Evolutionary conservation across 1,140 invertebrate species (phyloP).

Genomic region (Apis mellifera): DNA sequence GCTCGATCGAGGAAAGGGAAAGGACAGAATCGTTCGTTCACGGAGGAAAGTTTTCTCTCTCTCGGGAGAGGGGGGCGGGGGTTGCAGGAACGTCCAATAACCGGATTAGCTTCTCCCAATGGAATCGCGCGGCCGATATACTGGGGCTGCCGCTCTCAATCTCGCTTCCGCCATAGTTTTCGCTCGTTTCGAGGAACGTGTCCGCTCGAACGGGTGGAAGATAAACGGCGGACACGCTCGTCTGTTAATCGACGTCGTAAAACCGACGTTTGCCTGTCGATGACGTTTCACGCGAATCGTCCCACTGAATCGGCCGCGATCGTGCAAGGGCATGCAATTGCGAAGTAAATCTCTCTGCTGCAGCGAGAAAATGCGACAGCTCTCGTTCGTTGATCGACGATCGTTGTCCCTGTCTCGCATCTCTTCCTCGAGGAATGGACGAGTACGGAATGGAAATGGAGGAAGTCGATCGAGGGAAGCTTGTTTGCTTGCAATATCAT

Average conservation of each 20-base stretch:
- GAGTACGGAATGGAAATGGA: too few species aligned
- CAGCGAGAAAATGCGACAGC: background rate
- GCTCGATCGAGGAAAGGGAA: background rate
- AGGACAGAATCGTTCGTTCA: background rate
- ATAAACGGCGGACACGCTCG: slow-evolving; percentile 47
- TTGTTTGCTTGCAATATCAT: too few species aligned
- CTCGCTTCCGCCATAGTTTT: slow-evolving; percentile 37
- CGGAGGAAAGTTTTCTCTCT: slow-evolving; percentile 29
- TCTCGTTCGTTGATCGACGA: slow-evolving; percentile 18
- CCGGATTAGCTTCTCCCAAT: slow-evolving; percentile 60
- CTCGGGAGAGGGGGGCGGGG: background rate
- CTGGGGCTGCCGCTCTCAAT: slow-evolving; percentile 9
- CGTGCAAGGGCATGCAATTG: background rate
- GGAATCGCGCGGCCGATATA: slow-evolving; percentile 45
- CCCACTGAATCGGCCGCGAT: background rate
- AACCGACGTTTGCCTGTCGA: slow-evolving; percentile 31
- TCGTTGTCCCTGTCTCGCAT: too few species aligned
- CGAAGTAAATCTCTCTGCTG: background rate
- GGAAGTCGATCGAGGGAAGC: too few species aligned
- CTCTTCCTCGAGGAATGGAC: too few species aligned
- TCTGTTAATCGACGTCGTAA: slow-evolving; percentile 63
- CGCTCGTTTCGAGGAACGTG: slow-evolving; percentile 53
- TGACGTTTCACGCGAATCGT: background rate
- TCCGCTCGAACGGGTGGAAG: slow-evolving; percentile 38
- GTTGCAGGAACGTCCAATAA: slow-evolving; percentile 57